Evolutionary conservation across 2,113 vertebrate genomes (phyloP).

Genomic region (Channa maculata): DNA sequence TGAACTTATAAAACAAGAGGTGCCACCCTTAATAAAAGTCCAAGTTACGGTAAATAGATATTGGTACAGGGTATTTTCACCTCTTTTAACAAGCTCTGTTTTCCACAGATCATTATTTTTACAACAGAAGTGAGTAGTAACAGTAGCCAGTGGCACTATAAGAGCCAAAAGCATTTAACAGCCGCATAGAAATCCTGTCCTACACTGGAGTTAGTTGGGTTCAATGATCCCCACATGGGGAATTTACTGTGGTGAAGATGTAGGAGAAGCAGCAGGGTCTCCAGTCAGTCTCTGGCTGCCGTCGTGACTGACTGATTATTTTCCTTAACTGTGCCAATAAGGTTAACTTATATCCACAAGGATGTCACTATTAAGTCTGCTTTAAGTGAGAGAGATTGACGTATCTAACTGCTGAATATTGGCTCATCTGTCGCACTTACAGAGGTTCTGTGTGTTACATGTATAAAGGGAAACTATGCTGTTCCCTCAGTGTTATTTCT

Average conservation of each 20-base stretch:
- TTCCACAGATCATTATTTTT: too few species aligned
- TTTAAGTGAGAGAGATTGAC: constrained; percentile 6
- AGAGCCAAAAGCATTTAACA: neutral
- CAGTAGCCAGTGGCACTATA: neutral
- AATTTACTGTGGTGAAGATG: constrained; percentile 12
- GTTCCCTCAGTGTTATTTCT: too few species aligned
- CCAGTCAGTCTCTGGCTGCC: neutral
- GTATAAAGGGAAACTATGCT: too few species aligned
- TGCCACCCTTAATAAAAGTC: too few species aligned
- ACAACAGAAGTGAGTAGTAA: neutral
- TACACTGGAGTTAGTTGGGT: neutral
- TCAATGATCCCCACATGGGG: constrained; percentile 8
- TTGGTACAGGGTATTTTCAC: too few species aligned
- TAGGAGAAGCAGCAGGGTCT: constrained; percentile 4
- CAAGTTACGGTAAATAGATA: too few species aligned
- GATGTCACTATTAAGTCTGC: constrained; percentile 21
- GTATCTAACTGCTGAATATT: constrained; percentile 7
- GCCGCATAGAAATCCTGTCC: constrained; percentile 12
- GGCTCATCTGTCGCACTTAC: constrained; percentile 10
- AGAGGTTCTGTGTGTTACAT: neutral
- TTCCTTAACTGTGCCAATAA: constrained; percentile 29
- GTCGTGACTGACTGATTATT: constrained; percentile 4
- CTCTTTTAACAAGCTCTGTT: too few species aligned
- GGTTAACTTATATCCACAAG: constrained; percentile 27
- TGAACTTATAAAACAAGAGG: too few species aligned